phyloP scores from a whole-genome alignment of 35 echinoderm and acorn worm genomes.

The Amphiura filiformis region DNA sequence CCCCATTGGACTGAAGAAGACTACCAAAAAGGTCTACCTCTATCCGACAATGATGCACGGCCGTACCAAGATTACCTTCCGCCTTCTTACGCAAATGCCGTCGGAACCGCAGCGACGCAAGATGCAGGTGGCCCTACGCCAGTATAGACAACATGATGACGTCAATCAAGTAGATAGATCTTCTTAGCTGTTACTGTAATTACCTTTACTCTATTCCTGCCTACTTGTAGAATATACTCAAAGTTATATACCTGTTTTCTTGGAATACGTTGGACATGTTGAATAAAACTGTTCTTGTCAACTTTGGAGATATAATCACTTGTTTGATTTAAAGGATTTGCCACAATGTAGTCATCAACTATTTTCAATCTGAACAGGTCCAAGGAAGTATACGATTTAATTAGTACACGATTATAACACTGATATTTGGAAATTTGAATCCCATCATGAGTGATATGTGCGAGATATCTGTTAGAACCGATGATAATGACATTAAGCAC shows the following conservation, averaged over 20 bases:
- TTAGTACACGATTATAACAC: no score
- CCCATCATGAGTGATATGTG: no score
- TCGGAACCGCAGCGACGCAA: constrained; percentile 8
- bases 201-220: neutral
- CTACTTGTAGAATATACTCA: neutral
- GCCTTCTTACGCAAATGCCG: constrained; percentile 79
- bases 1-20: constrained; percentile 83
- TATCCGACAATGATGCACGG: constrained; percentile 25
- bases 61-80: constrained; percentile 84
- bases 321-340: neutral
- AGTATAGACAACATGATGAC: constrained; percentile 31
- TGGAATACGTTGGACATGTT: neutral
- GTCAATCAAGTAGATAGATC: neutral
- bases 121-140: constrained; percentile 51
- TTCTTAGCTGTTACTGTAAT: neutral
- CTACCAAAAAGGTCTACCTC: constrained; percentile 53
- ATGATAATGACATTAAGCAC: no score
- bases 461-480: no score
- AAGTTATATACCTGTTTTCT: neutral
- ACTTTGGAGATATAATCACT: neutral
- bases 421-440: no score
- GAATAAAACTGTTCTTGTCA: neutral
- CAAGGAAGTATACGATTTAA: no score
- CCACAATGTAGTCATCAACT: no score
- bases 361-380: no score